Evolutionary conservation across 2,113 vertebrate species (phyloP).

Genomic region (Talpa occidentalis): DNA sequence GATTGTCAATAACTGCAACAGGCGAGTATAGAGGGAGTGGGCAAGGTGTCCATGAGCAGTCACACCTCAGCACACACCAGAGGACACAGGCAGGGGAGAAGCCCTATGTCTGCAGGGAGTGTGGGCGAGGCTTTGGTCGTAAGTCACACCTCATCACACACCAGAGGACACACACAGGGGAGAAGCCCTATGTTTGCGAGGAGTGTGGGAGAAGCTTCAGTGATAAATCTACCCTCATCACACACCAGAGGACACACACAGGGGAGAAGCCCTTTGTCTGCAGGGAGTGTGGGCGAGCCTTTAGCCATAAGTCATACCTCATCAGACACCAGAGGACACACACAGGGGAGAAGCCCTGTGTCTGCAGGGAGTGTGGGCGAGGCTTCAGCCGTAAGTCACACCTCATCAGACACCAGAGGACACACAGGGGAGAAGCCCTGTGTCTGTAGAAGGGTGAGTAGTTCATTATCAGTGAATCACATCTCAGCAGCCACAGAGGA

Average conservation of each 20-base stretch:
- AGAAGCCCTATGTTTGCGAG: too few relatives aligned
- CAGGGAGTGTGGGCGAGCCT: neutral
- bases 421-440: constrained; percentile 28
- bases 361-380: neutral
- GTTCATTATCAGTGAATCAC: too few relatives aligned
- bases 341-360: constrained; percentile 31
- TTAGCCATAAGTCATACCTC: fast-evolving
- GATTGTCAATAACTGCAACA: neutral
- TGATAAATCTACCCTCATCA: too few relatives aligned
- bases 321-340: neutral
- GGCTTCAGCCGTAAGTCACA: fast-evolving
- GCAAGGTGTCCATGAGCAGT: neutral
- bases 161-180: too few relatives aligned
- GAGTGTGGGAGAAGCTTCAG: too few relatives aligned
- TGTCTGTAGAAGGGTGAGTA: too few relatives aligned
- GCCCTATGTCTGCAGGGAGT: constrained; percentile 40
- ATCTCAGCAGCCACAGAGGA: too few relatives aligned
- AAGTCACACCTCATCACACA: too few relatives aligned
- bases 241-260: neutral
- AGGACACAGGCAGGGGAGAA: constrained; percentile 44
- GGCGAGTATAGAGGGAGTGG: neutral
- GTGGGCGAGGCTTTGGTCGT: neutral
- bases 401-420: neutral
- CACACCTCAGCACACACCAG: neutral
- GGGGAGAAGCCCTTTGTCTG: constrained; percentile 2